Conservation (phyloP, 2,888 invertebrate genomes). For the Drosophila maculinotata region DNA sequence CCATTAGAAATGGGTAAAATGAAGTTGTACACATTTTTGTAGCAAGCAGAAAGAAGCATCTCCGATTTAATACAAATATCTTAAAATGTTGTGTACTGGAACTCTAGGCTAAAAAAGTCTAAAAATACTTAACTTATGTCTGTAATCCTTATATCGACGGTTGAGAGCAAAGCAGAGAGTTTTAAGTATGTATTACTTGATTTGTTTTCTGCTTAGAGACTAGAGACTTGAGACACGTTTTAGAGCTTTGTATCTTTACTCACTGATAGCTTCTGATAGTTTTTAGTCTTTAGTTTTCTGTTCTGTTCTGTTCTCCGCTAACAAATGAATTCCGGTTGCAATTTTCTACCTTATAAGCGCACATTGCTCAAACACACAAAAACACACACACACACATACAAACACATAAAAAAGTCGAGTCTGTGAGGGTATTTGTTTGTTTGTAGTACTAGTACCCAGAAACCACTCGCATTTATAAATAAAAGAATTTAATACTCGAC, state of each 20-base stretch:
- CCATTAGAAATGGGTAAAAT: too few relatives aligned
- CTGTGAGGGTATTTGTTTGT: constrained; percentile 42
- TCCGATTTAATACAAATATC: too few relatives aligned
- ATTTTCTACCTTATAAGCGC: constrained; percentile 72
- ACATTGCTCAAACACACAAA: constrained; percentile 34
- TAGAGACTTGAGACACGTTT: constrained; percentile 21
- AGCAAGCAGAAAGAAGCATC: too few relatives aligned
- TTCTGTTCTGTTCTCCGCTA: constrained; percentile 31
- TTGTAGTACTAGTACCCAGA: constrained; percentile 35
- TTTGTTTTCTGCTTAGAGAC: neutral
- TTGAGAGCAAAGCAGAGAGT: too few relatives aligned
- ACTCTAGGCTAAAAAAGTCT: too few relatives aligned
- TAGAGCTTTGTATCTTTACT: constrained; percentile 21
- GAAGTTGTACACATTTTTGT: too few relatives aligned
- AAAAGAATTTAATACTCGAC: constrained; percentile 71
- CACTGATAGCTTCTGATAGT: constrained; percentile 29
- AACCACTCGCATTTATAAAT: constrained; percentile 57
- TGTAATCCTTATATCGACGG: too few relatives aligned
- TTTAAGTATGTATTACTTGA: neutral
- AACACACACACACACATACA: constrained; percentile 4
- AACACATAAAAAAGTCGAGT: constrained; percentile 1
- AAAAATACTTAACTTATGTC: too few relatives aligned
- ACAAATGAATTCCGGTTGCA: constrained; percentile 71
- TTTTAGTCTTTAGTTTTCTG: constrained; percentile 28
- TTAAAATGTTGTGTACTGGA: too few relatives aligned